Base-by-base conservation (phyloP, 2,113 vertebrate species). In the Vireo altiloquus region DNA sequence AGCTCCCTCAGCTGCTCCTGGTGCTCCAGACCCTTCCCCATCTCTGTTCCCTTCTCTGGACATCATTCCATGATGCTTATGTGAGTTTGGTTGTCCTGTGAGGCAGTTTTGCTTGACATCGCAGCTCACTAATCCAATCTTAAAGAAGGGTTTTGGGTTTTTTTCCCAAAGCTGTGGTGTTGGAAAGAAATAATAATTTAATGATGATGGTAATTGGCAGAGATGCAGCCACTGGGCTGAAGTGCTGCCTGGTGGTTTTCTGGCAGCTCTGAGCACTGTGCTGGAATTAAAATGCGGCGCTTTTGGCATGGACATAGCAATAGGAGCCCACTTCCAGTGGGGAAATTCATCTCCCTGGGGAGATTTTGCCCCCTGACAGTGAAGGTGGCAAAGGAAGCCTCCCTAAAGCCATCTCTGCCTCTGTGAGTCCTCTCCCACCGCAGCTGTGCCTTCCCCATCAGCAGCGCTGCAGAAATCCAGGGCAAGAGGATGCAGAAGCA, bases 251-350 rank as follows among this genome's bases (percentile, higher is more conserved):
- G 9, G 2, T n/a, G 37, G 17, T 23, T 59, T 83, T 30, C 28
- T 6, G 25, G 42, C 35, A 37, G 37, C 20, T 42, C 7, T 60
- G 25, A 68, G n/a, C 4, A 0, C n/a, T 17, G 15, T 5, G 27
- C 35, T 42, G 25, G 11, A 31, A 19, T 1, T 46, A 31, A 70
- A 70, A 61, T 5, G 12, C 16, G 27, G 2, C 0, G 0, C 4
- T 44, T 52, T 33, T 19, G 19, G 7, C 19, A 19, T 3, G 1
- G 44, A 11, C 1, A 1, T 13, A 40, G 21, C 4, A 3, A 27
- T 0, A 2, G 47, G 18, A 75, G 13, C 14, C 47, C 7, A 1
- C 6, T n/a, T 46, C 22, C 23, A 25, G 10, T 0, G 1, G 11
- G 27, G 66, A 39, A 42, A 33, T 30, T 7, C 31, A n/a, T 13